These are phyloP conservation scores for Lepidonotus clava DNA, from an alignment of 2,888 invertebrate genomes.

Conservation along the genomic window DNA sequence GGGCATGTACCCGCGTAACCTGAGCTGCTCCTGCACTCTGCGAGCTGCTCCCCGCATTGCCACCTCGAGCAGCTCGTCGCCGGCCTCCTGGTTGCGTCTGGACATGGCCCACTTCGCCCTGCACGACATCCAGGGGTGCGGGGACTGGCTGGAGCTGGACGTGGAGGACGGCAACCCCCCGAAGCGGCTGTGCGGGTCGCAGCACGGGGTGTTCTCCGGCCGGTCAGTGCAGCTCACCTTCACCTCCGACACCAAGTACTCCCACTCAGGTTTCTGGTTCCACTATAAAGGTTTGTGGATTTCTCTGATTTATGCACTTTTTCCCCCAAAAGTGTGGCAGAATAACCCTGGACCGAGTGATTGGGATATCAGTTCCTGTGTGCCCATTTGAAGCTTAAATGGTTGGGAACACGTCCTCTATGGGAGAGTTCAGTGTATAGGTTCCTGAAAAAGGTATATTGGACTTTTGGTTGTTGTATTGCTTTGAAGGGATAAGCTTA, in stretches of 20 bases:
- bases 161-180: conserved; percentile 12
- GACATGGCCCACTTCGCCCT: conserved; percentile 8
- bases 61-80: neutral
- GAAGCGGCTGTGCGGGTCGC: conserved; percentile 57
- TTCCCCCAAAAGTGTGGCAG: neutral
- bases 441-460: neutral
- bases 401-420: too few relatives aligned
- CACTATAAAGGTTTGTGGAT: conserved; percentile 58
- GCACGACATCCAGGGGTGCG: conserved; percentile 47
- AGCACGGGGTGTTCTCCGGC: conserved; percentile 56
- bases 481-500: neutral
- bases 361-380: too few relatives aligned
- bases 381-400: too few relatives aligned
- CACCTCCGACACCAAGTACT: conserved; percentile 55
- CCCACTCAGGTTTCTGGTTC: conserved; percentile 63
- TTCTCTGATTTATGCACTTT: neutral
- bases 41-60: conserved; percentile 17
- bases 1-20: conserved; percentile 47
- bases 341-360: too few relatives aligned
- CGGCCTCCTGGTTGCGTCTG: neutral
- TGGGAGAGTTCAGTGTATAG: neutral
- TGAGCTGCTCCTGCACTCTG: conserved; percentile 45
- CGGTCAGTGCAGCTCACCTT: conserved; percentile 56
- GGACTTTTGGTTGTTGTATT: neutral
- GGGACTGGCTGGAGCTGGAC: conserved; percentile 62